Evolutionary conservation across 64 coral and sea anemone species (phyloP).

Genomic region (Dendrophyllia cribrosa): DNA sequence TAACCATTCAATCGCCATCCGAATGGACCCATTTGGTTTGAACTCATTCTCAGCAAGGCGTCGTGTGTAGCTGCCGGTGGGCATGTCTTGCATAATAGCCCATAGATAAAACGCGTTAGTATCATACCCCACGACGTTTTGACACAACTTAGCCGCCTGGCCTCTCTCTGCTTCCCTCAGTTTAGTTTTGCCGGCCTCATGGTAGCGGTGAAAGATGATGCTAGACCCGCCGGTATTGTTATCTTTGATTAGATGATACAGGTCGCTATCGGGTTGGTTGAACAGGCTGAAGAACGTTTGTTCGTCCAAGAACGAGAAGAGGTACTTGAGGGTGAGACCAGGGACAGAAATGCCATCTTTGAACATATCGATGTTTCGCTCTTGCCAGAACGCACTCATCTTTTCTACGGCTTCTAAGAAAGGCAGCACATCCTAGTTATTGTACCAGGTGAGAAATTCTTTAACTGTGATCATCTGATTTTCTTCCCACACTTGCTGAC

Average conservation of each 20-base stretch:
- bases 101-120: neutral
- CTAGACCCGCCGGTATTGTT: neutral
- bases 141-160: neutral
- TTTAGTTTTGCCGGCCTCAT: no score
- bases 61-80: neutral
- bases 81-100: slow-evolving; percentile 10
- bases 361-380: no score
- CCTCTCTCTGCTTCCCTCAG: neutral
- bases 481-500: neutral
- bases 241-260: slow-evolving; percentile 4
- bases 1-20: slow-evolving; percentile 17
- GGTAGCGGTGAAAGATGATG: neutral
- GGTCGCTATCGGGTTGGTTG: neutral
- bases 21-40: neutral
- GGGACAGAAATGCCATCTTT: no score
- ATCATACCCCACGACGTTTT: slow-evolving; percentile 13
- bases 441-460: neutral
- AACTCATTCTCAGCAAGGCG: neutral
- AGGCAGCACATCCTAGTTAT: no score
- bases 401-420: no score
- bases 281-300: neutral
- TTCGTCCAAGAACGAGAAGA: neutral
- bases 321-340: neutral
- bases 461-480: slow-evolving; percentile 17
- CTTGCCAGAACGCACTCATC: no score